These are phyloP conservation scores for Eulemur albifrons DNA, from an alignment of 2,797 vertebrate genomes.

Conservation along the genomic window DNA sequence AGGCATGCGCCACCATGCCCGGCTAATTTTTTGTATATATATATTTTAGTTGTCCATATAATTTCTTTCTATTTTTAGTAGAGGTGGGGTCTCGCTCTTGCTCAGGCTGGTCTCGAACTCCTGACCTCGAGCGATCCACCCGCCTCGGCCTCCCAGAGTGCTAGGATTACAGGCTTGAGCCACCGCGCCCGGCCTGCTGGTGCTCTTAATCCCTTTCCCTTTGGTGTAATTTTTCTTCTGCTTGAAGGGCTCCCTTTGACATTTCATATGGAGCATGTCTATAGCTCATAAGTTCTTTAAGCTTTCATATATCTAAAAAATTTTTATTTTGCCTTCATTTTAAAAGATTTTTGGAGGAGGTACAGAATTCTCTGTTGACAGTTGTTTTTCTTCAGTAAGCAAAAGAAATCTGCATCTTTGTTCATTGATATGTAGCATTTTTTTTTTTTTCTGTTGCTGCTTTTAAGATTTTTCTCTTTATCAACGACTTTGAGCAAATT, in stretches of 20 bases:
- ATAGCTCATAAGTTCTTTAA: background rate
- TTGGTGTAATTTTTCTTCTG: background rate
- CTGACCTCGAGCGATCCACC: too few species aligned
- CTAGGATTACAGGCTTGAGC: too few species aligned
- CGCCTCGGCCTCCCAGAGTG: too few species aligned
- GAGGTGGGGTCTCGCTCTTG: too few species aligned
- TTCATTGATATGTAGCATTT: background rate
- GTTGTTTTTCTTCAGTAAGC: background rate
- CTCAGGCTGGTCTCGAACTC: too few species aligned
- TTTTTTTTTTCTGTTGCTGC: background rate
- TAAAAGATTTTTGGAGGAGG: background rate
- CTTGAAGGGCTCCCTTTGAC: background rate
- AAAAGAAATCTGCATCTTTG: background rate
- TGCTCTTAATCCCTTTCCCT: background rate
- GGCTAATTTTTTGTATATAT: too few species aligned
- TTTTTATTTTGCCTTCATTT: background rate
- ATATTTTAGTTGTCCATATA: too few species aligned
- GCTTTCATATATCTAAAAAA: background rate
- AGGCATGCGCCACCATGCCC: too few species aligned
- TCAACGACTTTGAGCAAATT: background rate
- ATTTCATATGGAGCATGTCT: background rate
- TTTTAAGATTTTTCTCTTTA: background rate
- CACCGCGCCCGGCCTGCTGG: too few species aligned
- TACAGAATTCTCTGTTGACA: background rate
- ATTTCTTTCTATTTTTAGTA: too few species aligned